A percentile compares a stretch with the other conserved stretches of the same genome.
phyloP scores from a whole-genome alignment of 2,113 vertebrate genomes.

The Myiagra hebetior region DNA sequence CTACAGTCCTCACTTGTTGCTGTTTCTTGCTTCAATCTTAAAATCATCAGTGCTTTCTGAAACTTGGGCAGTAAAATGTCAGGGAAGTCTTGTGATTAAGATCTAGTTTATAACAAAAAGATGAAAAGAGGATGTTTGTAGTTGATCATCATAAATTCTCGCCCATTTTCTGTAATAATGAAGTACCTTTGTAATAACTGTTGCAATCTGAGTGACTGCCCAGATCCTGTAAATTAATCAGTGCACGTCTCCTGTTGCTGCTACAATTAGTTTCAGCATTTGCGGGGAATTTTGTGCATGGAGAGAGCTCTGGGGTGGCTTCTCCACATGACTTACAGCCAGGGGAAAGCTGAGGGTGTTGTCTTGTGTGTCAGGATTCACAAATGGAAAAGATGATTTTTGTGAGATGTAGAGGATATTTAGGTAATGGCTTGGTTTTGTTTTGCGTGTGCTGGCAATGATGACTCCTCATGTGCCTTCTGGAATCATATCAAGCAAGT shows the following conservation, averaged over 20 bases:
- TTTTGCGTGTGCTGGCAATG: accelerated
- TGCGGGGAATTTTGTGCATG: not conserved
- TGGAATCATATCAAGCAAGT: not conserved
- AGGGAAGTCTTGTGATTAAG: not conserved
- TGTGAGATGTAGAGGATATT: not conserved
- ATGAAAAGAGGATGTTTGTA: not conserved
- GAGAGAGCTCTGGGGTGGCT: not conserved
- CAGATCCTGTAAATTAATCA: not conserved
- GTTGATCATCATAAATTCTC: not conserved
- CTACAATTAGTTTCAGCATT: not conserved
- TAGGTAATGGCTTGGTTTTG: not conserved
- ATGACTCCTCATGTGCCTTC: accelerated
- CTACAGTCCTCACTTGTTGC: not conserved
- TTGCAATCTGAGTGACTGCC: not conserved
- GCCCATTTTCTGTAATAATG: not conserved
- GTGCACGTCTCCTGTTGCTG: accelerated
- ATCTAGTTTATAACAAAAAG: not conserved
- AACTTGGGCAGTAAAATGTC: not conserved
- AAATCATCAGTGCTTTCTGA: not conserved
- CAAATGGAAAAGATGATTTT: not conserved
- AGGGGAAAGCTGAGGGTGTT: not conserved
- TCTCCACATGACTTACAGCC: not conserved
- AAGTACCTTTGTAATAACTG: not conserved
- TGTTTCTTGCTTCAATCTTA: not conserved
- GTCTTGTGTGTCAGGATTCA: not conserved